A percentile compares a stretch with the other conserved stretches of the same genome.
phyloP scores from a whole-genome alignment of 2,113 vertebrate genomes.

The Stercorarius parasiticus region DNA sequence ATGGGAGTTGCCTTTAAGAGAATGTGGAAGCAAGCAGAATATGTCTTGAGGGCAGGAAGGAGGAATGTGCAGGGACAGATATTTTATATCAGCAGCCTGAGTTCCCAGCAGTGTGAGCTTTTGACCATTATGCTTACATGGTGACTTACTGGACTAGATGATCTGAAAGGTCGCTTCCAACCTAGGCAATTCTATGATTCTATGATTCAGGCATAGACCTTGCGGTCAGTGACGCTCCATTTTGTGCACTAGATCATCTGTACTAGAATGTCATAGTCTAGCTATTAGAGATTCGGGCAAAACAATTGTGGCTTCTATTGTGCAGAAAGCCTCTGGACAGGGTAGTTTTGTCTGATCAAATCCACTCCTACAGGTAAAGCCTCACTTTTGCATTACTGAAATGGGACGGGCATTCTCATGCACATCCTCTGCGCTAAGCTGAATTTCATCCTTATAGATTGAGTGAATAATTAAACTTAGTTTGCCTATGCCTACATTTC shows the following conservation, averaged over 20 bases:
- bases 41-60: background rate
- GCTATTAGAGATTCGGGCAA: background rate
- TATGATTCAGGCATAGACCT: background rate
- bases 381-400: background rate
- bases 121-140: background rate
- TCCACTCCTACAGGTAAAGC: background rate
- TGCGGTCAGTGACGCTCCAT: background rate
- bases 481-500: background rate
- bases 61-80: background rate
- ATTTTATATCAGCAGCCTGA: background rate
- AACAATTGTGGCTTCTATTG: background rate
- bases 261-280: background rate
- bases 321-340: background rate
- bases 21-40: background rate
- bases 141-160: background rate
- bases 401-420: background rate
- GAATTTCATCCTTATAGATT: background rate
- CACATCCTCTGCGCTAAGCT: background rate
- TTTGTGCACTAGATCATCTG: background rate
- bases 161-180: too few relatives aligned
- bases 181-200: too few relatives aligned
- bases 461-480: constrained; percentile 35
- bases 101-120: background rate
- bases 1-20: background rate
- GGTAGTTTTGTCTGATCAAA: background rate